These are phyloP conservation scores for Mya arenaria DNA, from an alignment of 1,140 invertebrate genomes.

Conservation along the genomic window DNA sequence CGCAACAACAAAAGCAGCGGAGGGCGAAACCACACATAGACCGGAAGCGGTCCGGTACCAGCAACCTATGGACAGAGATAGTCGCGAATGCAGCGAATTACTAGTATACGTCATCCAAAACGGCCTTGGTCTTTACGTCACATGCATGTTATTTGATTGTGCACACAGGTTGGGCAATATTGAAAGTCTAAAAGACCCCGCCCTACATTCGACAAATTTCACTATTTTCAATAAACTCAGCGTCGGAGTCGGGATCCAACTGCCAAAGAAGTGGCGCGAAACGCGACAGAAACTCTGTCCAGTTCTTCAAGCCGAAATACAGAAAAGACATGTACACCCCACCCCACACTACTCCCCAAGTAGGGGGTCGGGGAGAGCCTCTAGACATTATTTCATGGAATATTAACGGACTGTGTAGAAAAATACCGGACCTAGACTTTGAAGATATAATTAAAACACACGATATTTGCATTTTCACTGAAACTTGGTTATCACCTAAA, in stretches of 20 bases:
- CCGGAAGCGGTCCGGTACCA: too few relatives aligned
- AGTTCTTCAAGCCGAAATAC: not conserved
- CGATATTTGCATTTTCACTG: conserved; percentile 2
- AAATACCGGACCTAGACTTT: conserved; percentile 13
- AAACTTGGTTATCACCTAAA: conserved; percentile 4
- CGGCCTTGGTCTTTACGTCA: not conserved
- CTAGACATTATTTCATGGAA: conserved; percentile 4
- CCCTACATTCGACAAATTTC: conserved; percentile 4
- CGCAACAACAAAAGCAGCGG: too few relatives aligned
- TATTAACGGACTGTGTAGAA: not conserved
- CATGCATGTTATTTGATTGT: not conserved
- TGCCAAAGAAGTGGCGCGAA: not conserved
- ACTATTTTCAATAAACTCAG: not conserved
- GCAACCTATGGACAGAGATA: too few relatives aligned
- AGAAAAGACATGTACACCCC: not conserved
- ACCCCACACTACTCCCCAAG: not conserved
- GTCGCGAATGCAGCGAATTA: not conserved
- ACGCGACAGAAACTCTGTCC: not conserved
- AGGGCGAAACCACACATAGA: too few relatives aligned
- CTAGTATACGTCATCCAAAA: not conserved
- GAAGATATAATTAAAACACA: not conserved
- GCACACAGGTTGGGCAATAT: not conserved
- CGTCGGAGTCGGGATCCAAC: not conserved
- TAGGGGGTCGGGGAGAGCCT: conserved; percentile 2
- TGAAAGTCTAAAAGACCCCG: not conserved